These are phyloP conservation scores for Ormyrus labotus DNA, from an alignment of 2,888 invertebrate species.

Conservation along the genomic window DNA sequence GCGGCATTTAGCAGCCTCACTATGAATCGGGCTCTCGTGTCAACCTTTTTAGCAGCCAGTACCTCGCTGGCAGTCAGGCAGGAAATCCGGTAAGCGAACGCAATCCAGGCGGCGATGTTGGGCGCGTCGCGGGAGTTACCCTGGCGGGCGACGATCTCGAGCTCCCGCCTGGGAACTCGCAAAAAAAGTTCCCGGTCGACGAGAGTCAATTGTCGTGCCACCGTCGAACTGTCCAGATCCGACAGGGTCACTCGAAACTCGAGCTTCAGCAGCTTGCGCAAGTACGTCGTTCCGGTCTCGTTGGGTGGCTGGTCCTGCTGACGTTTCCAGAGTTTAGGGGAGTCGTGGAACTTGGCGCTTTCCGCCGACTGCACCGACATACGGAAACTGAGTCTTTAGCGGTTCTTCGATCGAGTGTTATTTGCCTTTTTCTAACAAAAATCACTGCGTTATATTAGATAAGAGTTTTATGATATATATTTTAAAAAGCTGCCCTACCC, in stretches of 20 bases:
- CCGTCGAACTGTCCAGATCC: constrained; percentile 78
- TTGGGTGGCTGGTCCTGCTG: background rate
- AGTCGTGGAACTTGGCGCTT: no score
- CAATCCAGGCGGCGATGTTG: constrained; percentile 77
- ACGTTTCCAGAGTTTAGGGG: no score
- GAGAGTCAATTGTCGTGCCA: constrained; percentile 78
- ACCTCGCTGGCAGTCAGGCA: constrained; percentile 77
- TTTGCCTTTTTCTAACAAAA: no score
- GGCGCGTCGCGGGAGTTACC: constrained; percentile 77
- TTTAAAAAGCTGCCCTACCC: no score
- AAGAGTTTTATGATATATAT: no score
- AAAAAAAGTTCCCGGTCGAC: constrained; percentile 78
- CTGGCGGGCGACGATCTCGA: constrained; percentile 75
- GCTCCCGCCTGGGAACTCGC: constrained; percentile 75
- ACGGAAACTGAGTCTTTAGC: no score
- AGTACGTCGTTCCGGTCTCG: constrained; percentile 55
- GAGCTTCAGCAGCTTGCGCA: constrained; percentile 74
- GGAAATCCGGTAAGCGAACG: constrained; percentile 78
- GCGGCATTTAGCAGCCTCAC: constrained; percentile 78
- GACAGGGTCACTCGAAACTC: constrained; percentile 76
- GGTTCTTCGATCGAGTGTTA: no score
- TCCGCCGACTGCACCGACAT: no score
- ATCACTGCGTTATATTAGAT: no score
- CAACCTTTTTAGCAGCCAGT: constrained; percentile 66
- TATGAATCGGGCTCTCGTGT: constrained; percentile 77